Evolutionary conservation across 2,888 invertebrate genomes (phyloP).

Genomic region (Eupsilia transversa): DNA sequence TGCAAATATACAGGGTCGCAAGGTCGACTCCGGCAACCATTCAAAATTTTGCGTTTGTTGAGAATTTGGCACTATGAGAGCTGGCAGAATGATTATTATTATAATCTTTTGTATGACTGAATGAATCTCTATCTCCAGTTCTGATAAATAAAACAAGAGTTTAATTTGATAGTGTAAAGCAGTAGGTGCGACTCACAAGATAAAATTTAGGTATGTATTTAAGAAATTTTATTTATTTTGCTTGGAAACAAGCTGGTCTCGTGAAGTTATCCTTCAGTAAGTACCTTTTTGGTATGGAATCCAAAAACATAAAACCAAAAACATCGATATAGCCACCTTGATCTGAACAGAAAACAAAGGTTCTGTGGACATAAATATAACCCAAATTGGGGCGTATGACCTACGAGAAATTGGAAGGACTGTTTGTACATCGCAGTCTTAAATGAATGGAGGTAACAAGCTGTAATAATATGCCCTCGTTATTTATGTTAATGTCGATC

Average conservation of each 20-base stretch:
- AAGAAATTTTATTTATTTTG: not conserved
- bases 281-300: not conserved
- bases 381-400: conserved; percentile 1
- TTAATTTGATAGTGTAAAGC: not conserved
- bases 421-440: not conserved
- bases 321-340: not conserved
- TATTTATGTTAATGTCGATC: conserved; percentile 29
- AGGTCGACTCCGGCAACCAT: not conserved
- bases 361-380: conserved; percentile 16
- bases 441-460: not conserved
- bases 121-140: not conserved
- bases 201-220: not conserved
- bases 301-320: not conserved
- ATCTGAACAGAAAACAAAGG: not conserved
- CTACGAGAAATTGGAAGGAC: not conserved
- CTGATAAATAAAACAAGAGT: not conserved
- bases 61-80: not conserved
- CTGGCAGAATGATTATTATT: too few species aligned
- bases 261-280: not conserved
- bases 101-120: not conserved
- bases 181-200: not conserved
- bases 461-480: conserved; percentile 17
- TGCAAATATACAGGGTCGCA: not conserved
- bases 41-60: not conserved
- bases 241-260: not conserved